Conservation (phyloP, 2,888 invertebrate genomes). For the Bibio marci region DNA sequence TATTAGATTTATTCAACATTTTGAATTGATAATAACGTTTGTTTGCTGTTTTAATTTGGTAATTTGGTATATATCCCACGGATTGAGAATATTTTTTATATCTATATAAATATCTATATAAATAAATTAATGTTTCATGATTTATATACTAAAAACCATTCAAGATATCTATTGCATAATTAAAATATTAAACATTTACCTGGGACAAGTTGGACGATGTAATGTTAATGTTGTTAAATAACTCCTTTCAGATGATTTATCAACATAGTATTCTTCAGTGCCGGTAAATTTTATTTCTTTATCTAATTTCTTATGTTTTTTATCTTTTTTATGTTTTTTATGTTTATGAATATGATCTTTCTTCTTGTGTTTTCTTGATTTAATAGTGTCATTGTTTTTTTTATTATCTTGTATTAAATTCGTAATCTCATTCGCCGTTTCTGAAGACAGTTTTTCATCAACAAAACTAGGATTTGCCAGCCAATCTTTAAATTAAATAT, state of each 20-base stretch:
- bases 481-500: background rate
- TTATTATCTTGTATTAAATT: no score
- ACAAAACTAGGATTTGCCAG: constrained; percentile 1
- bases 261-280: constrained; percentile 37
- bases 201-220: constrained; percentile 43
- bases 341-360: background rate
- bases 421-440: no score
- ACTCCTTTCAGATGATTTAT: constrained; percentile 36
- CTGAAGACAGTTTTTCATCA: no score
- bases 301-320: background rate
- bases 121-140: constrained; percentile 4
- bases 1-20: constrained; percentile 21
- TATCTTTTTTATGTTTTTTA: constrained; percentile 1
- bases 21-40: constrained; percentile 15
- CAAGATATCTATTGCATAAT: background rate
- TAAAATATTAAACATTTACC: constrained; percentile 24
- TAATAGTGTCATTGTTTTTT: background rate
- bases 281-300: constrained; percentile 18
- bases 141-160: no score
- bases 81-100: constrained; percentile 3
- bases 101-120: constrained; percentile 6
- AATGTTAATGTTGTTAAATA: constrained; percentile 43
- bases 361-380: background rate
- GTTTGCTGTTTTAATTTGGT: background rate
- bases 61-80: constrained; percentile 1